Evolutionary conservation across 2,888 invertebrate genomes (phyloP).

Genomic region (Diaperis boleti): DNA sequence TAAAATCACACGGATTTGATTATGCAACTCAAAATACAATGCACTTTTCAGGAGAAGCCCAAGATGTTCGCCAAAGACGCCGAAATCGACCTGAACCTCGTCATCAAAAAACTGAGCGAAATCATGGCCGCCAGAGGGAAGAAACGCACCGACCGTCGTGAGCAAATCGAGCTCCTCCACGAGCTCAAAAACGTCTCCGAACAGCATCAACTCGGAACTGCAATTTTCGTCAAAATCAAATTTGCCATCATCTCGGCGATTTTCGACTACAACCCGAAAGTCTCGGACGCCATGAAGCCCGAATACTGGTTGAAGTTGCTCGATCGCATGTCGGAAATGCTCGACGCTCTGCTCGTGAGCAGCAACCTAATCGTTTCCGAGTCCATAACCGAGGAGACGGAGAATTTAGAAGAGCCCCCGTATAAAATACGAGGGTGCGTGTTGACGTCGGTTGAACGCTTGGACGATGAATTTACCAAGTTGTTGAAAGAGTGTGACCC

Average conservation of each 20-base stretch:
- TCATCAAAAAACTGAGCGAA: slow-evolving; percentile 93
- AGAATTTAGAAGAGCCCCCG: slow-evolving; percentile 80
- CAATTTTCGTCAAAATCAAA: slow-evolving; percentile 90
- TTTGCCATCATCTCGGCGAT: slow-evolving; percentile 95
- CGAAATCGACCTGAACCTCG: slow-evolving; percentile 94
- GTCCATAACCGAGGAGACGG: slow-evolving; percentile 88
- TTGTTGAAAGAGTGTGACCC: slow-evolving; percentile 97
- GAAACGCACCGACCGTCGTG: slow-evolving; percentile 95
- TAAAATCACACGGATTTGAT: slow-evolving; percentile 24
- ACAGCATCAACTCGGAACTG: slow-evolving; percentile 88
- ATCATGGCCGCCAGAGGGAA: slow-evolving; percentile 96
- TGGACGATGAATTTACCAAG: slow-evolving; percentile 98
- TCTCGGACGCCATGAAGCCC: slow-evolving; percentile 96
- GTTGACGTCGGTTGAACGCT: slow-evolving; percentile 91
- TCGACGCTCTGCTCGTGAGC: slow-evolving; percentile 80
- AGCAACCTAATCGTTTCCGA: slow-evolving; percentile 87
- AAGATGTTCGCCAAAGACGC: slow-evolving; percentile 99
- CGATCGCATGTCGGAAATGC: slow-evolving; percentile 85
- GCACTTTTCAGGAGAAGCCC: slow-evolving; percentile 78
- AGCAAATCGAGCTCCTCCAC: slow-evolving; percentile 93
- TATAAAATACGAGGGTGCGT: slow-evolving; percentile 90
- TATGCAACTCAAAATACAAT: background rate
- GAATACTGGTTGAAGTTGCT: slow-evolving; percentile 94
- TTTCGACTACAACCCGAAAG: slow-evolving; percentile 98
- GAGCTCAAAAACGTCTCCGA: slow-evolving; percentile 90